phyloP scores from a whole-genome alignment of 2,797 vertebrate genomes.

The Sylvilagus floridanus region DNA sequence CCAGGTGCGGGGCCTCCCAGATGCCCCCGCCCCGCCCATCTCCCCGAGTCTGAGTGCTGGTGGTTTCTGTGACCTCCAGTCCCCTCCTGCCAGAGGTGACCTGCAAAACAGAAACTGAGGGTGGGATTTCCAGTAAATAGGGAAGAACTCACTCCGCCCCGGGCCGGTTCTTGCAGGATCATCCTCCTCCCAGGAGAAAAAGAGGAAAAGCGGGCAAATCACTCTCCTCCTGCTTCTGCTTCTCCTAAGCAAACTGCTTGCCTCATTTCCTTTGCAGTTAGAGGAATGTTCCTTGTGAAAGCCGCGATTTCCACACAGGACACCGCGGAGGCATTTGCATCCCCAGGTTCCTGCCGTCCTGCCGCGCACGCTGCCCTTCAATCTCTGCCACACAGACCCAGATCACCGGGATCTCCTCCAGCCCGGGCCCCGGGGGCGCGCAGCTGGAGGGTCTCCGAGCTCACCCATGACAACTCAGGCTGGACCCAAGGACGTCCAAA shows the following conservation, averaged over 20 bases:
- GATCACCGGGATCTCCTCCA: background rate
- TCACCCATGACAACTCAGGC: fast-evolving
- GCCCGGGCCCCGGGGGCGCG: background rate
- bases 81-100: slow-evolving; percentile 47
- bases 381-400: background rate
- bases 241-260: slow-evolving; percentile 89
- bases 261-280: slow-evolving; percentile 90
- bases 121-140: slow-evolving; percentile 89
- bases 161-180: slow-evolving; percentile 87
- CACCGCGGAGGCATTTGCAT: background rate
- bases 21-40: fast-evolving
- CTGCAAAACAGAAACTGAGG: slow-evolving; percentile 85
- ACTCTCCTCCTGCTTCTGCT: slow-evolving; percentile 89
- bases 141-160: slow-evolving; percentile 86
- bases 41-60: too few relatives aligned
- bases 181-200: slow-evolving; percentile 85
- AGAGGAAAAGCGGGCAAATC: slow-evolving; percentile 85
- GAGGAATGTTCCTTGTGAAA: slow-evolving; percentile 85
- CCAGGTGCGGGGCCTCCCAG: background rate
- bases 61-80: slow-evolving; percentile 16
- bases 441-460: background rate
- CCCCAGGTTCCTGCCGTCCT: background rate
- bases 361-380: background rate
- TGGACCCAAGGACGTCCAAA: background rate
- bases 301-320: slow-evolving; percentile 82